Conservation (phyloP, 2,113 vertebrate species). For the Chitala chitala region DNA sequence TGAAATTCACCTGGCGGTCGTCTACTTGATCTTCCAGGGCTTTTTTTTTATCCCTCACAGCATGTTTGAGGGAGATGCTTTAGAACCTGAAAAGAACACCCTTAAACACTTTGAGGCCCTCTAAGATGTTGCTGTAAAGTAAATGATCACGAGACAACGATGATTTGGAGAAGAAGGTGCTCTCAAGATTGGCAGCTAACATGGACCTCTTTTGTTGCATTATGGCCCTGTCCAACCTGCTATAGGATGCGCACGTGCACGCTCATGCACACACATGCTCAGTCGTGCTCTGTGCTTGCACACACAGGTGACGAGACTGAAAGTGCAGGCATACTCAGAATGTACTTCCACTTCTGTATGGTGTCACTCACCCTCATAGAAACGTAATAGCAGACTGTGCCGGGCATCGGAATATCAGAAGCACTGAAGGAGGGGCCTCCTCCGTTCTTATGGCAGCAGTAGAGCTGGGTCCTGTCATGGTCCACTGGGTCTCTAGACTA, state of each 20-base stretch:
- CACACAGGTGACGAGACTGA: not conserved
- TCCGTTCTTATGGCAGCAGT: constrained; percentile 86
- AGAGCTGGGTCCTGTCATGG: constrained; percentile 90
- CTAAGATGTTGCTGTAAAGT: not conserved
- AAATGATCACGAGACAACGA: not conserved
- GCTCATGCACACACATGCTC: not conserved
- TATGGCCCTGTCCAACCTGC: not conserved
- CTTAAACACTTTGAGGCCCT: not conserved
- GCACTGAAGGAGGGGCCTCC: constrained; percentile 98
- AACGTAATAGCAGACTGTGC: constrained; percentile 80
- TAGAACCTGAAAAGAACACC: not conserved
- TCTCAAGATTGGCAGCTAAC: not conserved
- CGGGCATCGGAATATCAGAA: constrained; percentile 96
- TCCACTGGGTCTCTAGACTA: constrained; percentile 93
- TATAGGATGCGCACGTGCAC: too few species aligned
- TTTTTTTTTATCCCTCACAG: not conserved
- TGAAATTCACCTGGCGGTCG: constrained; percentile 42
- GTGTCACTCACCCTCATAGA: constrained; percentile 73
- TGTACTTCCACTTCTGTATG: constrained; percentile 40
- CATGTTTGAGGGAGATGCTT: constrained; percentile 4
- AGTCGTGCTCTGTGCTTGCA: too few species aligned
- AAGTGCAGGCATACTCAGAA: not conserved
- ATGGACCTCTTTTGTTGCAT: not conserved
- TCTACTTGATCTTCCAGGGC: constrained; percentile 36
- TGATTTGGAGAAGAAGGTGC: not conserved